Evolutionary conservation across 2,113 vertebrate genomes (phyloP).

Genomic region (Oreochromis aureus): DNA sequence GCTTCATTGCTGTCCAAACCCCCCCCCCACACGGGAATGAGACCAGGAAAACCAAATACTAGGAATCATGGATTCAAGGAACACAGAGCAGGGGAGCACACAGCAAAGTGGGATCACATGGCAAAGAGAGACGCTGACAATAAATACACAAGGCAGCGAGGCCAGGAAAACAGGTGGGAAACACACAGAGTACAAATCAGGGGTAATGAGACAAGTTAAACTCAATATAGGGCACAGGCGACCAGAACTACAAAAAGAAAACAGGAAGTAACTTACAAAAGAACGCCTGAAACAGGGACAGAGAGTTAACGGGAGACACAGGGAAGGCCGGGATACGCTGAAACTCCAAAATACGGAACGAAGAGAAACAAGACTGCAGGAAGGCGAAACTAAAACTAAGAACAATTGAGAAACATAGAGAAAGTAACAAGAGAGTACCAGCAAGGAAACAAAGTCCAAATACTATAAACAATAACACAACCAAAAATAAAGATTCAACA

Average conservation of each 20-base stretch:
- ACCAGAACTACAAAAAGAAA: not conserved
- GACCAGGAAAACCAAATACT: not conserved
- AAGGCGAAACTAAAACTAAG: no score
- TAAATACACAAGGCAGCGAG: not conserved
- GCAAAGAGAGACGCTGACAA: not conserved
- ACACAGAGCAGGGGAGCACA: not conserved
- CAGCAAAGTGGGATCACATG: not conserved
- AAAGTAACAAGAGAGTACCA: no score
- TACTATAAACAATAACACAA: no score
- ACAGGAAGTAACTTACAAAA: no score
- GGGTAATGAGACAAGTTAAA: not conserved
- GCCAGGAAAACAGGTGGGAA: not conserved
- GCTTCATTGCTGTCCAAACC: not conserved
- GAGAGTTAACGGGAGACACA: no score
- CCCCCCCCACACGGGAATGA: not conserved
- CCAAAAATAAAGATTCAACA: no score
- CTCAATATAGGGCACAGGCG: not conserved
- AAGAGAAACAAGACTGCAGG: no score
- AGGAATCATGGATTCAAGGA: not conserved
- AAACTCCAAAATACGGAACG: no score
- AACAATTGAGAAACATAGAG: no score
- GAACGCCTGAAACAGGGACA: no score
- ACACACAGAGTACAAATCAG: not conserved
- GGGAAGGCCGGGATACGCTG: no score
- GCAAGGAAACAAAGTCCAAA: no score